Conservation (phyloP, 2,113 vertebrate species). For the Fulmarus glacialis region DNA sequence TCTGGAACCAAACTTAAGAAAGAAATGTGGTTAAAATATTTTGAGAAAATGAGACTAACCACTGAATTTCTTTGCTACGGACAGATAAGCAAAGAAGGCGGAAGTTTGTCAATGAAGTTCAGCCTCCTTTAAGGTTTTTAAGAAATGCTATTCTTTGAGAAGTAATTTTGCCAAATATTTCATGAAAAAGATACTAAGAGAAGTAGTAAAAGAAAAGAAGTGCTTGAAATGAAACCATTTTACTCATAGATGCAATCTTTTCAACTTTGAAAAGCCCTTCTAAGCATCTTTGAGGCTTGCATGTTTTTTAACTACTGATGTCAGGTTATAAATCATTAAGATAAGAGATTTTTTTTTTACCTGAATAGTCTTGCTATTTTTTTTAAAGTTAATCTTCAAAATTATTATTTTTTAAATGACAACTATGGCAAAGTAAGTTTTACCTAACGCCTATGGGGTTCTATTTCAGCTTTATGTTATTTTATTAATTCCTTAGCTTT, state of each 20-base stretch:
- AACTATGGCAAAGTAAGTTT: neutral
- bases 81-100: neutral
- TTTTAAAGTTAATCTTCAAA: neutral
- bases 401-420: neutral
- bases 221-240: neutral
- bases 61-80: neutral
- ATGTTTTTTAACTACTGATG: neutral
- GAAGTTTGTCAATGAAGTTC: neutral
- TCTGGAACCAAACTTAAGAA: neutral
- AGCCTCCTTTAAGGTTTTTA: neutral
- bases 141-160: neutral
- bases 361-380: neutral
- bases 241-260: neutral
- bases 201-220: neutral
- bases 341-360: neutral
- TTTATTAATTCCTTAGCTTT: neutral
- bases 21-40: neutral
- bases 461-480: neutral
- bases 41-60: neutral
- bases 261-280: neutral
- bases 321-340: neutral
- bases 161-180: neutral
- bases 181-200: neutral
- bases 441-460: neutral
- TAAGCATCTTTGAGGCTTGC: neutral